Base-by-base conservation (phyloP, 2,888 invertebrate species). In the Phaedon cochleariae region DNA sequence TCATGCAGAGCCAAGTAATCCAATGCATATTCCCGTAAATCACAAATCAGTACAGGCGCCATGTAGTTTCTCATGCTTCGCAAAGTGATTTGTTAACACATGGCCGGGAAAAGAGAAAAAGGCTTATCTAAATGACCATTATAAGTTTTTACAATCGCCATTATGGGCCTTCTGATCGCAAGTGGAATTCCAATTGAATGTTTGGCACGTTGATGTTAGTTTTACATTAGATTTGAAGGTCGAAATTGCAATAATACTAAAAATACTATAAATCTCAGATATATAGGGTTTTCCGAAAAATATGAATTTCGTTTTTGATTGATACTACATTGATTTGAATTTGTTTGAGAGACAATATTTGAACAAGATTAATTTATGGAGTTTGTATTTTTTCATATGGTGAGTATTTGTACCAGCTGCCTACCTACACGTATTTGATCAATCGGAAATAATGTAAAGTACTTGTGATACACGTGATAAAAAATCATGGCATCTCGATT, bases 41-140 rank as follows among this genome's bases (percentile, higher is more conserved):
- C 41, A 15, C 1, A 15, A 15, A 41, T 41, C 15, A 41, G 7
- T 41, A 15, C 41, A 41, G 41, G 41, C 41, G 41, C 41, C 41
- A 41, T 2, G 41, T 41, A 17, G 46, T 57, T 57, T 57, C 57
- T 57, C 57, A 57, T 57, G 57, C 5, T 45, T 57, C 45, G 57
- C 57, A 45, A 57, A 45, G 57, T 45, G 45, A 57, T 57, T 45
- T 10, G 29, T 57, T 45, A 55, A 60, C 72, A 72, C 70, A 72
- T 72, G 72, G 72, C 72, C 60, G 26, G 58, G 66, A 64, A 72
- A 72, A 72, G 69, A 69, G 66, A 67, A 71, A 70, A 72, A 71
- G 67, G 53, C 41, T 72, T 72, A 72, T 72, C 72, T 72, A 70
- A 69, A 71, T 68, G 62, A 63, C 66, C 60, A 53, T 53, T 57